These are phyloP conservation scores for human (Homo sapiens) DNA, from an alignment of 2,113 vertebrate genomes.

Conservation along the genomic window DNA sequence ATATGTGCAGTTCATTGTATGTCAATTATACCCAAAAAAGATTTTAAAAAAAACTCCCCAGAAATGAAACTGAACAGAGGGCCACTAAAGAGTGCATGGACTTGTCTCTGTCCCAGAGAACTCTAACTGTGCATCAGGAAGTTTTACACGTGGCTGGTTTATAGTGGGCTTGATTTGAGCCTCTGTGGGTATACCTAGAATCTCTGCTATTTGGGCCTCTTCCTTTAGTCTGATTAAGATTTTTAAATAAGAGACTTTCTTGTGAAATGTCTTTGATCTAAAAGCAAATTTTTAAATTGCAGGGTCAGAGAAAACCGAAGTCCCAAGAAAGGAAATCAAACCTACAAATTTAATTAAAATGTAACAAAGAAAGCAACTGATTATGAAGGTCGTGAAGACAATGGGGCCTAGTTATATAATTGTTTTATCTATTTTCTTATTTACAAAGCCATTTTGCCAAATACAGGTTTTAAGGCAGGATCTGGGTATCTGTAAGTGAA, in stretches of 20 bases:
- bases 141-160: neutral
- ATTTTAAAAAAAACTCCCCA: neutral
- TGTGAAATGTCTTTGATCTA: neutral
- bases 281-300: neutral
- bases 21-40: neutral
- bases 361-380: constrained; percentile 10
- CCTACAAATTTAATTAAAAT: constrained; percentile 45
- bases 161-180: neutral
- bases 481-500: neutral
- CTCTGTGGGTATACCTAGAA: neutral
- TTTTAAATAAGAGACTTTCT: constrained; percentile 14
- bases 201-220: neutral
- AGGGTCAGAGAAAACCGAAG: neutral
- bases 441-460: neutral
- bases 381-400: neutral
- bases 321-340: constrained; percentile 24
- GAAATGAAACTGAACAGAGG: neutral
- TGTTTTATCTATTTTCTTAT: constrained; percentile 21
- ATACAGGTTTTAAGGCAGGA: neutral
- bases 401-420: neutral
- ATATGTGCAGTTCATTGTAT: neutral
- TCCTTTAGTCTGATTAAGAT: neutral
- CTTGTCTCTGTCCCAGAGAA: neutral
- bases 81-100: neutral
- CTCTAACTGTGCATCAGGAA: neutral